A percentile compares a stretch with the other conserved stretches of the same genome.
Evolutionary conservation across 2,888 invertebrate species (phyloP).

Genomic region (Carcina quercana): DNA sequence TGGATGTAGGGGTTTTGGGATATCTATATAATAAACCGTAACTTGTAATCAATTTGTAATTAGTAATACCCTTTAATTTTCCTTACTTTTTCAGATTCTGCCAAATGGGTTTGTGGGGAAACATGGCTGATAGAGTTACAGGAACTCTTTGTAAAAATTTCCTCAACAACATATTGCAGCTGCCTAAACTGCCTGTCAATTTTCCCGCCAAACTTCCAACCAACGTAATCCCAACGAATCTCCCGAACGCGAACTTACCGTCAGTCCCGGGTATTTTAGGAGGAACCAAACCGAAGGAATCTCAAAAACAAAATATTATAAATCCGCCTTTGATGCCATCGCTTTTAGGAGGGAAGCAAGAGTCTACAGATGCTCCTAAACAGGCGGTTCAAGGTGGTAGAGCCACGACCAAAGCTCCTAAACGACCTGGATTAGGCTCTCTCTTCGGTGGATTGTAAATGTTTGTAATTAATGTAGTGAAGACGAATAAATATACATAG

Average conservation of each 20-base stretch:
- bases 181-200: constrained; percentile 27
- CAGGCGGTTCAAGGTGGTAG: neutral
- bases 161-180: constrained; percentile 40
- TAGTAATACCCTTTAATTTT: no score
- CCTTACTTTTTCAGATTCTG: constrained; percentile 73
- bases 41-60: no score
- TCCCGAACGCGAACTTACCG: neutral
- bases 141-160: constrained; percentile 68
- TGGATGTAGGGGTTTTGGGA: no score
- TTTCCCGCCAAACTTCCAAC: constrained; percentile 9
- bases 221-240: neutral
- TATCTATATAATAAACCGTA: no score
- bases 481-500: no score
- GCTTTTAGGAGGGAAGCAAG: neutral
- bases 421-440: neutral
- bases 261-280: neutral
- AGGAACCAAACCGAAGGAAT: no score
- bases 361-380: neutral
- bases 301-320: no score
- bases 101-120: constrained; percentile 81
- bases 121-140: constrained; percentile 72
- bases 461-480: no score
- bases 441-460: neutral
- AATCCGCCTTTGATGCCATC: no score
- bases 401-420: neutral